These are phyloP conservation scores for Teinopalpus imperialis DNA, from an alignment of 2,888 invertebrate species.

Conservation along the genomic window DNA sequence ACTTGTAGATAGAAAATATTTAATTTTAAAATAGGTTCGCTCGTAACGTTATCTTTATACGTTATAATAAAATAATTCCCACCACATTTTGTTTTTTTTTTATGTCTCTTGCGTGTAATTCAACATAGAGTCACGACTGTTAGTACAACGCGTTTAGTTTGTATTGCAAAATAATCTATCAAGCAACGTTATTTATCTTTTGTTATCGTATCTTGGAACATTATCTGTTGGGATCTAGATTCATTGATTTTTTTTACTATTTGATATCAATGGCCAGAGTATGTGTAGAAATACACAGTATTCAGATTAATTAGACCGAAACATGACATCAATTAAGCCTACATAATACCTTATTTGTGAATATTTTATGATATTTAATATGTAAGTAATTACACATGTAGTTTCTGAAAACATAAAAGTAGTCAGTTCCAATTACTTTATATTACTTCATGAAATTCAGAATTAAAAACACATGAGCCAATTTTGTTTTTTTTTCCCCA, in stretches of 20 bases:
- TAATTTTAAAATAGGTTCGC: too few species aligned
- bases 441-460: too few species aligned
- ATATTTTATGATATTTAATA: slow-evolving; percentile 1
- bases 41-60: background rate
- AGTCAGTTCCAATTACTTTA: slow-evolving; percentile 56
- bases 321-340: background rate
- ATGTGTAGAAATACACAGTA: too few species aligned
- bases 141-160: background rate
- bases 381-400: slow-evolving; percentile 10
- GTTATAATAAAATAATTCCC: slow-evolving; percentile 15
- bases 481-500: too few species aligned
- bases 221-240: slow-evolving; percentile 22
- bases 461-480: too few species aligned
- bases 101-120: slow-evolving; percentile 5
- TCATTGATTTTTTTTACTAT: slow-evolving; percentile 1
- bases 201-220: slow-evolving; percentile 17
- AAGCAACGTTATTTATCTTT: slow-evolving; percentile 18
- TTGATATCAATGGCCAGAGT: background rate
- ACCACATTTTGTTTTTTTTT: slow-evolving; percentile 29
- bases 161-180: slow-evolving; percentile 12
- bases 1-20: too few species aligned
- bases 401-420: slow-evolving; percentile 36
- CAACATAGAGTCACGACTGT: slow-evolving; percentile 18
- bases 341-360: slow-evolving; percentile 11
- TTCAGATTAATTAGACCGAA: background rate